Evolutionary conservation across 2,797 vertebrate genomes (phyloP).

Genomic region (Antennarius maculatus): DNA sequence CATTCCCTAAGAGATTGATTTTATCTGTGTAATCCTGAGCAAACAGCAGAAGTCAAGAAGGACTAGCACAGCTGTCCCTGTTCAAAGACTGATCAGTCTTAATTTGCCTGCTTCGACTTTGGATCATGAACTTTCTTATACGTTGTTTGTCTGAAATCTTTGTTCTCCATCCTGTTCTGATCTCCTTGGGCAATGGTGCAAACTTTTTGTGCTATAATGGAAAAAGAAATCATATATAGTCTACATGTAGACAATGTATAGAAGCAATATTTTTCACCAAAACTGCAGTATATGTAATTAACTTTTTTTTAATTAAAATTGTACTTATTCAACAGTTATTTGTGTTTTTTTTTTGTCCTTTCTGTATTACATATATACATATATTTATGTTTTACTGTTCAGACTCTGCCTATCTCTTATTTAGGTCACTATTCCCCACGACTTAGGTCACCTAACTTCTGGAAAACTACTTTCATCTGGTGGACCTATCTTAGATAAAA

Average conservation of each 20-base stretch:
- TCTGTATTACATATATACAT: neutral
- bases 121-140: conserved; percentile 11
- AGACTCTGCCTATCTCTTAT: neutral
- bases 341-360: neutral
- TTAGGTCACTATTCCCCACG: conserved; percentile 20
- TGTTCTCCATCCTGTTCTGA: conserved; percentile 6
- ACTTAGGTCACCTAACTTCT: too few species aligned
- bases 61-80: conserved; percentile 11
- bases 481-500: too few species aligned
- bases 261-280: too few species aligned
- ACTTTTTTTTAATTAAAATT: too few species aligned
- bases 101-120: neutral
- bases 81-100: neutral
- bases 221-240: neutral
- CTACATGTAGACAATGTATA: neutral
- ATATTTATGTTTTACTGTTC: neutral
- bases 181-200: neutral
- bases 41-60: conserved; percentile 65
- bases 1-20: conserved; percentile 49
- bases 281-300: too few species aligned
- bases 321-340: too few species aligned
- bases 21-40: conserved; percentile 61
- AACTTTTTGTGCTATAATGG: conserved; percentile 1
- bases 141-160: neutral
- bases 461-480: too few species aligned